Percentiles rank a stretch among this genome's conserved stretches.
Evolutionary conservation across 2,797 vertebrate species (phyloP).

Genomic region (Pterois miles): DNA sequence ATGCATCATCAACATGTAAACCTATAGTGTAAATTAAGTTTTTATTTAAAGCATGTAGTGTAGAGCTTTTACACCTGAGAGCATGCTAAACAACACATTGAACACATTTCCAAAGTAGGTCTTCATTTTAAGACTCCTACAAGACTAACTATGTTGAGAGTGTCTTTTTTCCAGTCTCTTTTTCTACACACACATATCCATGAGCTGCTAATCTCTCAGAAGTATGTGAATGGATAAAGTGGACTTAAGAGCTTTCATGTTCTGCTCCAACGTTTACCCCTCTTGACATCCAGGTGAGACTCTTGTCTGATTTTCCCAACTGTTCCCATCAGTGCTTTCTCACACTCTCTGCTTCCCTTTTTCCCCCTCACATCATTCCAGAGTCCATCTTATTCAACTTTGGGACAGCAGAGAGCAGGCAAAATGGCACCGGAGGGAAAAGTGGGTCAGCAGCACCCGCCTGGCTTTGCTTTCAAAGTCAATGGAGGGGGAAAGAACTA

Average conservation of each 20-base stretch:
- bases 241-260: constrained; percentile 71
- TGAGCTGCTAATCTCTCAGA: constrained; percentile 63
- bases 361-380: constrained; percentile 13
- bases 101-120: constrained; percentile 48
- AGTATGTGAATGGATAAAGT: constrained; percentile 73
- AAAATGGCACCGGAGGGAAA: constrained; percentile 69
- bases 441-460: constrained; percentile 70
- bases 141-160: constrained; percentile 18
- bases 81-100: neutral
- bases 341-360: neutral
- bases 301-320: constrained; percentile 37
- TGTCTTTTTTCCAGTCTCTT: constrained; percentile 5
- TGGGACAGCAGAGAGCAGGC: constrained; percentile 45
- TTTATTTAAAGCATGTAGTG: constrained; percentile 30
- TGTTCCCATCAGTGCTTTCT: constrained; percentile 17
- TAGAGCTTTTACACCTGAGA: neutral
- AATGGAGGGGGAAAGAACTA: constrained; percentile 55
- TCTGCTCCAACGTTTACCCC: constrained; percentile 52
- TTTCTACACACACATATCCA: constrained; percentile 44
- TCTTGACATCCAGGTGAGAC: constrained; percentile 66
- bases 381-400: constrained; percentile 63
- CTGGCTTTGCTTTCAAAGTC: constrained; percentile 70
- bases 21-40: neutral
- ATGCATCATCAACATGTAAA: constrained; percentile 36
- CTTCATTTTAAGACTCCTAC: constrained; percentile 21